Evolutionary conservation across 1,140 invertebrate species (phyloP).

Genomic region (Magallana angulata): DNA sequence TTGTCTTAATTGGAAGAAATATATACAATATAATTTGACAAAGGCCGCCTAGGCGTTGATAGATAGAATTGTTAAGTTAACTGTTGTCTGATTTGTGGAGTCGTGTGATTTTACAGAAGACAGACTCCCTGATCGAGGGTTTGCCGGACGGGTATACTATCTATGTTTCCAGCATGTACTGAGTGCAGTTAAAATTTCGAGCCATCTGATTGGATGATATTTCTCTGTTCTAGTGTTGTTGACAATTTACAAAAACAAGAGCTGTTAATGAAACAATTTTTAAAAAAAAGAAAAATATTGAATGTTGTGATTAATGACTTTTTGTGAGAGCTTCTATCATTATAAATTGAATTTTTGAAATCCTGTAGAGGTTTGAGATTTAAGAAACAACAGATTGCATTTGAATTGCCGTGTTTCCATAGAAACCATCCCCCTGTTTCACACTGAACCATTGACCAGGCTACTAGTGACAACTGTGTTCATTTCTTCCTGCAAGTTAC

Average conservation of each 20-base stretch:
- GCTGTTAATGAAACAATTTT: neutral
- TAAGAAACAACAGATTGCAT: neutral
- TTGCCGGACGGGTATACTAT: conserved; percentile 54
- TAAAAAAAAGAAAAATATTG: neutral
- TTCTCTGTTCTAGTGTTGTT: conserved; percentile 25
- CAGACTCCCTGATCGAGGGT: conserved; percentile 46
- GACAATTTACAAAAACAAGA: neutral
- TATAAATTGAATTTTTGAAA: neutral
- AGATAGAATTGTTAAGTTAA: too few relatives aligned
- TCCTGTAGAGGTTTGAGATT: neutral
- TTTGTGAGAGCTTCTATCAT: neutral
- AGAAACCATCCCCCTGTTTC: neutral
- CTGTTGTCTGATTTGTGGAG: neutral
- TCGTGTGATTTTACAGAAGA: conserved; percentile 49
- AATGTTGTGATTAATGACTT: conserved; percentile 18
- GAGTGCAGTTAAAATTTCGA: conserved; percentile 45
- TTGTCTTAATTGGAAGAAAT: too few relatives aligned
- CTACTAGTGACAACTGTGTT: too few relatives aligned
- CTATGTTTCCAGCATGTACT: conserved; percentile 60
- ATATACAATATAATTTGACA: too few relatives aligned
- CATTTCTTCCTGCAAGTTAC: too few relatives aligned
- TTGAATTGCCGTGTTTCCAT: conserved; percentile 26
- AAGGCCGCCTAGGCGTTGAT: too few relatives aligned
- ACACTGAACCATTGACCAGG: too few relatives aligned
- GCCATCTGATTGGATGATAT: conserved; percentile 55